A percentile compares a stretch with the other conserved stretches of the same genome.
phyloP scores from a whole-genome alignment of 1,140 invertebrate genomes.

The Cyclina sinensis region DNA sequence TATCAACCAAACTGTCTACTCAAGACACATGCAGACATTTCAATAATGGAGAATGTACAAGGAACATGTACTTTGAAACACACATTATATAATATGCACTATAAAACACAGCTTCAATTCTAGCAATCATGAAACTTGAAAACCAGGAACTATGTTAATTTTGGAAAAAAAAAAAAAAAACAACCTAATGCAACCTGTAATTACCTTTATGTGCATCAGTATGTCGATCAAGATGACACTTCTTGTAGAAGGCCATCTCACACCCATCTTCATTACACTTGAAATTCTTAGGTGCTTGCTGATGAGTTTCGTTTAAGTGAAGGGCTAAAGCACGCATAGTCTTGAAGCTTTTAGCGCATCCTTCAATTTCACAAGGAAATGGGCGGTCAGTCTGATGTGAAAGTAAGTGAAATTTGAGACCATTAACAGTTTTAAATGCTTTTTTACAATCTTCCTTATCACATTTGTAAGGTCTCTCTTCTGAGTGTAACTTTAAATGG shows the following conservation, averaged over 20 bases:
- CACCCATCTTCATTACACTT: slow-evolving; percentile 80
- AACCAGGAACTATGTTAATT: too few relatives aligned
- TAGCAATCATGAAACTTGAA: too few relatives aligned
- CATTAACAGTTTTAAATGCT: slow-evolving; percentile 84
- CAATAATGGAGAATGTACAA: too few relatives aligned
- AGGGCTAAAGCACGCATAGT: slow-evolving; percentile 75
- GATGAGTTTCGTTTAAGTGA: slow-evolving; percentile 79
- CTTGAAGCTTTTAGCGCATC: slow-evolving; percentile 78
- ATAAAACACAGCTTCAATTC: too few relatives aligned
- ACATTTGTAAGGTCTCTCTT: slow-evolving; percentile 75
- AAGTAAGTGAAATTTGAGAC: slow-evolving; percentile 74
- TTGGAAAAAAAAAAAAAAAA: too few relatives aligned
- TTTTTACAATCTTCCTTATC: slow-evolving; percentile 83
- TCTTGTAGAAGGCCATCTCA: slow-evolving; percentile 81
- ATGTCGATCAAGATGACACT: slow-evolving; percentile 82
- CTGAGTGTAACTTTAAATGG: slow-evolving; percentile 86
- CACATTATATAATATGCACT: too few relatives aligned
- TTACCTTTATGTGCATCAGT: slow-evolving; percentile 82
- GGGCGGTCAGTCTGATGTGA: slow-evolving; percentile 75
- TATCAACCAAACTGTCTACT: too few relatives aligned
- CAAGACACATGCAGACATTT: too few relatives aligned
- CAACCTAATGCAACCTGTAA: too few relatives aligned
- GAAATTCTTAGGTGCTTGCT: slow-evolving; percentile 78
- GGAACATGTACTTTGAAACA: too few relatives aligned
- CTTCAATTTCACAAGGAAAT: slow-evolving; percentile 79